Evolutionary conservation across 2,113 vertebrate species (phyloP).

Genomic region (Elachura formosa): DNA sequence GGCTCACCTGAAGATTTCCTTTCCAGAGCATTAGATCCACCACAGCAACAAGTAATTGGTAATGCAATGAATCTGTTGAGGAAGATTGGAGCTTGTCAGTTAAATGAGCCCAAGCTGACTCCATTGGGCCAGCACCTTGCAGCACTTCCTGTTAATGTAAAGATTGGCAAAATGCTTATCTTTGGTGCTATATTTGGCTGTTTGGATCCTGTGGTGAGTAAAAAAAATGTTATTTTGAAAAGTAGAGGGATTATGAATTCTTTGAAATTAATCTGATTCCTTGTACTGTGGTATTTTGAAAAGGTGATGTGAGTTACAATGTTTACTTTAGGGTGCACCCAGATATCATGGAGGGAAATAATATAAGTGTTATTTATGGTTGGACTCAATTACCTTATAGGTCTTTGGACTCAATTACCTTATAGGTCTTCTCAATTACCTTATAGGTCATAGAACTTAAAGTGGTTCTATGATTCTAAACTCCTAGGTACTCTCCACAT

Average conservation of each 20-base stretch:
- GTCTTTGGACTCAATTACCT: neutral
- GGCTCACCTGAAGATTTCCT: conserved; percentile 94
- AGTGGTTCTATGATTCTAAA: neutral
- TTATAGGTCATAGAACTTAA: neutral
- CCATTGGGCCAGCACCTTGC: conserved; percentile 94
- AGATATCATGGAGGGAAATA: neutral
- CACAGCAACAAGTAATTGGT: conserved; percentile 90
- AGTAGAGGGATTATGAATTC: neutral
- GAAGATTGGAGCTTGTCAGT: conserved; percentile 90
- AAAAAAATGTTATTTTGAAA: neutral
- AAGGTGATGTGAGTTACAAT: neutral
- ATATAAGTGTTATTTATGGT: neutral
- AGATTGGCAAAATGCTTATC: conserved; percentile 98
- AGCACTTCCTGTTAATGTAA: conserved; percentile 91
- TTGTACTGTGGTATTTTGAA: neutral
- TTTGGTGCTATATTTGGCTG: conserved; percentile 95
- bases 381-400: neutral
- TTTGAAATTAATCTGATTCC: neutral
- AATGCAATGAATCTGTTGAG: conserved; percentile 89
- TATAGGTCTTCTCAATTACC: neutral
- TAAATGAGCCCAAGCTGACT: conserved; percentile 79
- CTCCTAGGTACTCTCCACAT: neutral
- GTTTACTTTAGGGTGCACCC: neutral
- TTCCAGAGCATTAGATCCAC: conserved; percentile 85
- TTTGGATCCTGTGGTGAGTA: conserved; percentile 89